These are phyloP conservation scores for Anguilla anguilla DNA, from an alignment of 2,797 vertebrate genomes.

Conservation along the genomic window DNA sequence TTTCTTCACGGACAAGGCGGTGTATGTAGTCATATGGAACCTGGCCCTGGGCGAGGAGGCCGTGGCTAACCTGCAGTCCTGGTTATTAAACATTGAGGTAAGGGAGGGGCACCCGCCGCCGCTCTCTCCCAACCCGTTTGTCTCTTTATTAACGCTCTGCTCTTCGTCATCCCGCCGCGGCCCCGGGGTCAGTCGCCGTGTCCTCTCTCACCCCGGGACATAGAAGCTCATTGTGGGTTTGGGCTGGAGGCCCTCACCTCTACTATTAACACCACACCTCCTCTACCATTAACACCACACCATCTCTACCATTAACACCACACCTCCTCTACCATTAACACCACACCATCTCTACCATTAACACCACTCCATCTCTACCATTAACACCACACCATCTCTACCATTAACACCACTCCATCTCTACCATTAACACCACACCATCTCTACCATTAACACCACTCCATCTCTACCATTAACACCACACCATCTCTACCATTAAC, in stretches of 20 bases:
- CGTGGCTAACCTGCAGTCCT: constrained; percentile 91
- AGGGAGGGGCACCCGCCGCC: constrained; percentile 22
- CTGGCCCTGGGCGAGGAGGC: constrained; percentile 95
- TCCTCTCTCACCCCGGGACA: neutral
- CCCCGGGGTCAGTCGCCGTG: neutral
- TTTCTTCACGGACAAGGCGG: constrained; percentile 96
- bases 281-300: neutral
- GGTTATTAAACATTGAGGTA: constrained; percentile 97
- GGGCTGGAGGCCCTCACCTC: neutral
- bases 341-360: too few relatives aligned
- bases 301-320: too few relatives aligned
- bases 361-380: too few relatives aligned
- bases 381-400: too few relatives aligned
- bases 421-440: too few relatives aligned
- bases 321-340: too few relatives aligned
- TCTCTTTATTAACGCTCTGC: neutral
- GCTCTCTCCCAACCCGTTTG: neutral
- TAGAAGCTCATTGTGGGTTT: neutral
- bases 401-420: too few relatives aligned
- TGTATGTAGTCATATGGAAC: constrained; percentile 97
- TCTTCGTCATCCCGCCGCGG: constrained; percentile 8
- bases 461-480: too few relatives aligned
- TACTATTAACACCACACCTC: neutral
- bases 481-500: too few relatives aligned
- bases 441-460: too few relatives aligned